Evolutionary conservation across 2,113 vertebrate genomes (phyloP).

Genomic region (Microtus ochrogaster): DNA sequence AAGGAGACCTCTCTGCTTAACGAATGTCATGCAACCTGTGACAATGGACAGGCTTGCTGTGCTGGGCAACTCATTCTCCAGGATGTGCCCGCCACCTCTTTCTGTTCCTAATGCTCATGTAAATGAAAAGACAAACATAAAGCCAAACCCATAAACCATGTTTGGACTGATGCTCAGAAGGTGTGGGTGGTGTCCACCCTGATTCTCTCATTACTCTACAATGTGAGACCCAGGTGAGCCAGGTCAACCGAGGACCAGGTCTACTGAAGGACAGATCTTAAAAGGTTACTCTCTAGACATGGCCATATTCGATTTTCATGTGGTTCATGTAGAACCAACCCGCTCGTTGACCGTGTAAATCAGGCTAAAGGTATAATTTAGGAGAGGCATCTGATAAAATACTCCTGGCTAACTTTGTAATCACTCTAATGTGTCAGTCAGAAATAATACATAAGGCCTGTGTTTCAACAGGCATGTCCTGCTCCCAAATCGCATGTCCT

Average conservation of each 20-base stretch:
- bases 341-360: not conserved
- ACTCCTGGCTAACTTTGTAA: not conserved
- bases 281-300: not conserved
- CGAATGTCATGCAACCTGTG: not conserved
- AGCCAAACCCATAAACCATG: not conserved
- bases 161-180: not conserved
- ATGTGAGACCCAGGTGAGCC: not conserved
- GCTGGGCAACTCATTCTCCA: not conserved
- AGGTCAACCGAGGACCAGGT: not conserved
- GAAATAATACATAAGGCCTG: constrained; percentile 25
- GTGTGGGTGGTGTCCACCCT: not conserved
- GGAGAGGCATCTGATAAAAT: not conserved
- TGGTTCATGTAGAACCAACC: not conserved
- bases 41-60: not conserved
- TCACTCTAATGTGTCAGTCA: not conserved
- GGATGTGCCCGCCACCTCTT: not conserved
- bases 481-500: not conserved
- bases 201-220: not conserved
- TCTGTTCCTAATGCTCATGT: not conserved
- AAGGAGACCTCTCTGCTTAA: not conserved
- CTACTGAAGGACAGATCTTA: not conserved
- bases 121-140: not conserved
- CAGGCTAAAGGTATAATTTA: constrained; percentile 13
- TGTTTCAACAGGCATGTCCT: not conserved
- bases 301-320: not conserved